Conservation (phyloP, 2,888 invertebrate genomes). For the Sinhomidia bicolor region DNA sequence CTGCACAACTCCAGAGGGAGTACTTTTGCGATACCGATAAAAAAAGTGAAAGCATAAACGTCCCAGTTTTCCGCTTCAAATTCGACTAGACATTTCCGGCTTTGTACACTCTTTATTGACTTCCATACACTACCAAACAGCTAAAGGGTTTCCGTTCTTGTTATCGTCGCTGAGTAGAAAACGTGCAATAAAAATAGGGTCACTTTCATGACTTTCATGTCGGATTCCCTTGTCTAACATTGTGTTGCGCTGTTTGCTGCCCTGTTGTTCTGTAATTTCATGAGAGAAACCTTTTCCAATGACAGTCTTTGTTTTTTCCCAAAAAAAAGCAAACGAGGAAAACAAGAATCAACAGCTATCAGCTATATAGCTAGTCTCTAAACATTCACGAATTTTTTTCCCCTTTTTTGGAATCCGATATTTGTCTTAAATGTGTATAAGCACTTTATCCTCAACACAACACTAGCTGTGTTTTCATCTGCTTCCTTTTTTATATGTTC, state of each 20-base stretch:
- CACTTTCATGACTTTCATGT: not conserved
- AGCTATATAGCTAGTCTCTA: not conserved
- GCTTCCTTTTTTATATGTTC: not conserved
- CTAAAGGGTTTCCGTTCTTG: constrained; percentile 17
- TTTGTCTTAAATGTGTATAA: not conserved
- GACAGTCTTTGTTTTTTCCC: not conserved
- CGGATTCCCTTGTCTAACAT: not conserved
- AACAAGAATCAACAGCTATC: constrained; percentile 13
- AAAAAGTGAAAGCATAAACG: not conserved
- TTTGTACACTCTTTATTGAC: constrained; percentile 36
- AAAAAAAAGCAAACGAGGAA: not conserved
- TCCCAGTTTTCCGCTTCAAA: not conserved
- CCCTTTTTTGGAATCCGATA: not conserved
- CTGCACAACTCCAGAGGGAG: not conserved
- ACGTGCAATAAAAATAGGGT: constrained; percentile 18
- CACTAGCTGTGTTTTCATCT: not conserved
- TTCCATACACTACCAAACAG: not conserved
- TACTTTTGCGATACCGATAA: constrained; percentile 12
- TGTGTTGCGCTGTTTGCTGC: not conserved
- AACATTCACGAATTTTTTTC: no score
- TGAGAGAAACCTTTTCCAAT: not conserved
- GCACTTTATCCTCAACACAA: no score
- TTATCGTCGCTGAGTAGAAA: not conserved
- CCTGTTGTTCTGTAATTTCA: not conserved
- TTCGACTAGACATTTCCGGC: constrained; percentile 51